Evolutionary conservation across 2,888 invertebrate species (phyloP).

Genomic region (Epinotia demarniana): DNA sequence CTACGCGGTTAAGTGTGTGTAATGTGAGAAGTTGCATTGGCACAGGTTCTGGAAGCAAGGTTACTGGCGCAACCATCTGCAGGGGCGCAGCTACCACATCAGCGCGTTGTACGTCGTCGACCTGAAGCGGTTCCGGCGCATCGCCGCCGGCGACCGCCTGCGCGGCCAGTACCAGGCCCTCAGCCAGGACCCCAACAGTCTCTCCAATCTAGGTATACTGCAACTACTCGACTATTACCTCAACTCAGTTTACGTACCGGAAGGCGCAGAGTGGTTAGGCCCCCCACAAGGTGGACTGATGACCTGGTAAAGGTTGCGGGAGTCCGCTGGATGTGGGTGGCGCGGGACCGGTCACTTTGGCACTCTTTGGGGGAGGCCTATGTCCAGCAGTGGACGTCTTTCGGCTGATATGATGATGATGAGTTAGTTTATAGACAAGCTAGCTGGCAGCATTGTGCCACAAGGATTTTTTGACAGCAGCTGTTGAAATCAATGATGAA

Average conservation of each 20-base stretch:
- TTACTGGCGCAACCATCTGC: constrained; percentile 99
- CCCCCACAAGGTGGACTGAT: too few species aligned
- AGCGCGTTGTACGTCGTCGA: constrained; percentile 99
- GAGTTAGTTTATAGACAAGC: neutral
- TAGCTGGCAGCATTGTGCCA: neutral
- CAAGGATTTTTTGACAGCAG: neutral
- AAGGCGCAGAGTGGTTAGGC: too few species aligned
- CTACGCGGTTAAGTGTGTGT: neutral
- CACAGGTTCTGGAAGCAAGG: constrained; percentile 98
- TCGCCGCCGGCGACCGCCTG: constrained; percentile 98
- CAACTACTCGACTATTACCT: neutral
- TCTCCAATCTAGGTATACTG: constrained; percentile 88
- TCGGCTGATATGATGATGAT: too few species aligned
- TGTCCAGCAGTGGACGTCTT: too few species aligned
- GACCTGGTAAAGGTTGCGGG: too few species aligned
- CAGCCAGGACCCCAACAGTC: constrained; percentile 99
- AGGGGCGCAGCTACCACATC: constrained; percentile 96
- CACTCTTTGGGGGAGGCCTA: too few species aligned
- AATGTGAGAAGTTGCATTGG: neutral
- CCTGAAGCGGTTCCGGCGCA: constrained; percentile 96
- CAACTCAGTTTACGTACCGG: too few species aligned
- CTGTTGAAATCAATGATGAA: neutral
- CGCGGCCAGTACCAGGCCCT: constrained; percentile 99
- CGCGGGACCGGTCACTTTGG: too few species aligned
- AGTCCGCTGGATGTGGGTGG: too few species aligned